Evolutionary conservation across 2,113 vertebrate species (phyloP), one percentile per base, ranked within the genome.

Genomic region (Muntiacus muntjak): DNA sequence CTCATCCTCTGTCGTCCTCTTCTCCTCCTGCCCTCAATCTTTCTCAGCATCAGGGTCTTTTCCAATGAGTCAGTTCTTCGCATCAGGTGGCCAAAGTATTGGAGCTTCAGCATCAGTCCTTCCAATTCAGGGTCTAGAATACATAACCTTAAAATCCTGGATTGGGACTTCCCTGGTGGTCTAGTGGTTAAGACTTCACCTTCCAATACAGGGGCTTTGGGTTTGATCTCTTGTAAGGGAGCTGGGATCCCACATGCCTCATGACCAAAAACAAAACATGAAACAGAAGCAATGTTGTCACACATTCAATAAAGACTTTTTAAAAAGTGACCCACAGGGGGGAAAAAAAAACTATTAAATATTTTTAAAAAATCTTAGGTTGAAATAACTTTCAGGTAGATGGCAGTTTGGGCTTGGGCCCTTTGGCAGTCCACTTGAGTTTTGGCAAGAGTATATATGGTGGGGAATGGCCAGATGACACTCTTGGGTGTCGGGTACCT

Each of bases 401-500:
- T 15, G 23, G 12, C 3, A 36, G 55, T 64, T 81, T 33, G 57
- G 67, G 43, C 54, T 36, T 30, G 25, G 40, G 78, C 79, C 28
- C 47, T 25, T 33, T 12, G 81, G n/a, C 26, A 5, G 25, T 36
- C 15, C 86, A 6, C 43, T 43, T 81, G 58, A 50, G 4, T 8
- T 11, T n/a, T 89, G 54, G 40, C 50, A 14, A 43, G 50, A 71
- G 16, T n/a, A 45, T n/a, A 45, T 14, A 13, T 1, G 9, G 30
- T 33, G 43, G 74, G 40, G 47, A 50, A 40, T 3, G 26, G 15
- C 47, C 87, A 47, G 45, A 23, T 40, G 10, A 28, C 64, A 52
- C 21, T 43, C 55, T 50, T 1, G 4, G 43, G 28, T 43, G 78
- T 67, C 0, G 0, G 16, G 57, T 3, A 36, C n/a, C 57, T 8